Evolutionary conservation across 2,113 vertebrate genomes (phyloP), one percentile per base, ranked within the genome.

Genomic region (Edolisoma coerulescens): DNA sequence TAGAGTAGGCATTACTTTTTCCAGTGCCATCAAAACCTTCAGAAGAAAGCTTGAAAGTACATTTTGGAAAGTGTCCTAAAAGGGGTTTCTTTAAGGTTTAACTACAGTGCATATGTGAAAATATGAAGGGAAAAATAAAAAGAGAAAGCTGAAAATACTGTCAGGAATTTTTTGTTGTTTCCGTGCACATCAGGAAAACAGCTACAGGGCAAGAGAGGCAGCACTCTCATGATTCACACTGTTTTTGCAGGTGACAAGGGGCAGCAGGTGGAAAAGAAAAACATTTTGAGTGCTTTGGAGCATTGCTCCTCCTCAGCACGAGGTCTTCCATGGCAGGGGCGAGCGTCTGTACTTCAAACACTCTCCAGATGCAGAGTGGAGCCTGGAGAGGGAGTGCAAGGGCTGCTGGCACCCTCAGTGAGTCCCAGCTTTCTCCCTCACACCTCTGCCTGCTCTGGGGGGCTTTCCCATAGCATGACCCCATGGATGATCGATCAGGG

Each of bases 111-210:
- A 50, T 63, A 61, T 15, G 57, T 8, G 32, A 61, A 88, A 83
- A 73, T 16, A 22, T 30, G 42, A 76, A 44, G 6, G 0, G 39
- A 39, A 0, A 7, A n/a, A 20, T 39, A n/a, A 16, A 42, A 26
- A 26, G 19, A 37, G 15, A n/a, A 10, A 32, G 30, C 10, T 33
- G 54, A 57, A 87, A 74, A 57, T 23, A 27, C 37, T 2, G 6
- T 52, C 30, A 52, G 45, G 59, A 74, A 23, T 22, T 73, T 84
- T 83, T 74, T 86, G 35, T 30, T 56, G 14, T 60, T 61, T 47
- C 30, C 0, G 0, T 33, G 54, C 32, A 53, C 5, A 22, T n/a
- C 42, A 67, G 56, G 23, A 37, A 69, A 65, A 73, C 0, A 10
- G 10, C 16, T 39, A 44, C 22, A 52, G 37, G 41, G 37, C n/a